Conservation (phyloP, 2,888 invertebrate genomes). For the Campoletis raptor region DNA sequence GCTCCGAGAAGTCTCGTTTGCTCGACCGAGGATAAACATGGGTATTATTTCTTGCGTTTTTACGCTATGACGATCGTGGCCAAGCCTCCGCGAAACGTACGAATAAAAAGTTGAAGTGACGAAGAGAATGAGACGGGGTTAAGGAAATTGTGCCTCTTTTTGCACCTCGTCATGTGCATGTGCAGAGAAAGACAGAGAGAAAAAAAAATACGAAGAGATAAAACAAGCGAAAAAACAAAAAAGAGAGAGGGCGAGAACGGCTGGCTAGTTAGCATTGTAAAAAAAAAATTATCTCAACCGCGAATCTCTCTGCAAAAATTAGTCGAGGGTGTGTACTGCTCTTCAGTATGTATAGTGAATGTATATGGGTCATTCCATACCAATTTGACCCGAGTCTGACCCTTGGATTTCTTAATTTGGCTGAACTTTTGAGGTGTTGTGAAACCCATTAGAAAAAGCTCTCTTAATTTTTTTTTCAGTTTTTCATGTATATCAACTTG, state of each 20-base stretch:
- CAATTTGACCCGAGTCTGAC: too few species aligned
- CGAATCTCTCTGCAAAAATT: constrained; percentile 62
- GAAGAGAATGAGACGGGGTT: constrained; percentile 46
- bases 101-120: constrained; percentile 57
- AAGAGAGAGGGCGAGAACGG: constrained; percentile 2
- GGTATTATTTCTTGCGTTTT: constrained; percentile 60
- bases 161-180: constrained; percentile 7
- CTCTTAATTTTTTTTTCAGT: too few species aligned
- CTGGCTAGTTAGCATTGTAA: constrained; percentile 37
- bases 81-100: constrained; percentile 18
- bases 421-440: constrained; percentile 22
- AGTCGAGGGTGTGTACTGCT: constrained; percentile 46
- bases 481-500: too few species aligned
- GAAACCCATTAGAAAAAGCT: too few species aligned
- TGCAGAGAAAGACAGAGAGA: not conserved
- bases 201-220: not conserved
- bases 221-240: not conserved
- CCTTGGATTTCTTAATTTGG: too few species aligned
- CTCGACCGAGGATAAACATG: constrained; percentile 45
- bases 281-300: constrained; percentile 65
- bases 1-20: constrained; percentile 38
- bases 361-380: not conserved
- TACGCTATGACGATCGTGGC: constrained; percentile 46
- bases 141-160: constrained; percentile 33
- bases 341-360: constrained; percentile 20